Evolutionary conservation across 2,113 vertebrate genomes (phyloP), one percentile per base, ranked within the genome.

Genomic region (Penelope pileata): DNA sequence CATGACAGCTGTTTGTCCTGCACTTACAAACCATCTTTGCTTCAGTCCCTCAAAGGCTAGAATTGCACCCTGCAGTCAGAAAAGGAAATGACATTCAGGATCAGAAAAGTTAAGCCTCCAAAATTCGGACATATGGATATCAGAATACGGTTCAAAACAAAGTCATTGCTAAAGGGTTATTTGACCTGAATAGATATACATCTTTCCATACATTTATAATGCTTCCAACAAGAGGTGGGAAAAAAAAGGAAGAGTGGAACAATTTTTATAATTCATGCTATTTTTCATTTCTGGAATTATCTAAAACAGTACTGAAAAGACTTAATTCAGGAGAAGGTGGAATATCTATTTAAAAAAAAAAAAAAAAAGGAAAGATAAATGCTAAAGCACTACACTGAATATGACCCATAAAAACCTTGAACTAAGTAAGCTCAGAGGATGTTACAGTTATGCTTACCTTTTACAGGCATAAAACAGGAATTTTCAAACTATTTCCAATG

Each of bases 201-300:
- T 60, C 32, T 74, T 66, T 45, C 88, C 74, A 63, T 60, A 80
- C 67, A 88, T 96, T 93, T 91, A 83, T 92, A 96, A 94, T 83
- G 5, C 6, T 54, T 84, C 60, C 27, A 63, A 70, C 2, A 1
- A 83, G 56, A 51, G 23, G 16, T n/a, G 12, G 23, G 38, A 54
- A 29, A 47, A 75, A 13, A 75, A 83, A 72, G 63, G 56, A 0
- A 80, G 70, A 93, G 17, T 66, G 8, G 50, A 93, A 78, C 24
- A 13, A 82, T 76, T 96, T 83, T 21, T 83, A 88, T 91, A 93
- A 91, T 50, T 59, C 36, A 86, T 21, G 74, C n/a, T 54, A 85
- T 73, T 94, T 91, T 92, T 94, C 88, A 83, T 90, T 91, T 91
- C 23, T 88, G 34, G 42, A 80, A 96, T 94, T 79, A 91, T 62